Percentiles rank a stretch among this genome's conserved stretches.
Evolutionary conservation across 2,113 vertebrate species (phyloP).

Genomic region (Malurus elegans): DNA sequence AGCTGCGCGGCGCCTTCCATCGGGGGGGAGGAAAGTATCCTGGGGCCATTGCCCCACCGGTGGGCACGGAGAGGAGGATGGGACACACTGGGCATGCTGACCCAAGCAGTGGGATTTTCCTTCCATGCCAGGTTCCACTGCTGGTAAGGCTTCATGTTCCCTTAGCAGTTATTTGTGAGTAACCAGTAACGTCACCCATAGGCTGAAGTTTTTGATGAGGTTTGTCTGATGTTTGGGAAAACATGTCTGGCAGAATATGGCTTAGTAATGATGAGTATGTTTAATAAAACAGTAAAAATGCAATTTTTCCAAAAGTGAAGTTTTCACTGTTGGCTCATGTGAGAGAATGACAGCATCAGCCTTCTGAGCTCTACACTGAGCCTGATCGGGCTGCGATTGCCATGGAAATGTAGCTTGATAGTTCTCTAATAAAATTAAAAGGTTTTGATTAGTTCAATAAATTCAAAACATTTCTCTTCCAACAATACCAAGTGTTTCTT

Average conservation of each 20-base stretch:
- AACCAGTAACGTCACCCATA: background rate
- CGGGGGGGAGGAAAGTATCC: background rate
- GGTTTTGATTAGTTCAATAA: background rate
- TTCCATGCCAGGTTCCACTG: rapidly evolving
- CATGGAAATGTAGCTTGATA: background rate
- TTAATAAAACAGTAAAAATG: background rate
- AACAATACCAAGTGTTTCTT: background rate
- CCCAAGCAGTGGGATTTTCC: background rate
- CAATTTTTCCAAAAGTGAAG: background rate
- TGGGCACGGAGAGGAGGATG: background rate
- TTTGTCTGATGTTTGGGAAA: conserved; percentile 21
- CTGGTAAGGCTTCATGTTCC: background rate
- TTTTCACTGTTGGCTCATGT: background rate
- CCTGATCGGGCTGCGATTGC: background rate
- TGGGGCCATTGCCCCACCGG: rapidly evolving
- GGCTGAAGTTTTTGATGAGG: background rate
- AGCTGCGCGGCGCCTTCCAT: background rate
- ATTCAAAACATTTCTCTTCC: background rate
- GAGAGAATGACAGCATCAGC: background rate
- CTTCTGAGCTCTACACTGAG: background rate
- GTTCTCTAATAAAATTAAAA: background rate
- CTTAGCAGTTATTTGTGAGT: background rate
- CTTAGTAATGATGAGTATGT: background rate
- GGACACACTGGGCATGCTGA: rapidly evolving
- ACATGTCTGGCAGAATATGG: background rate